A percentile compares a stretch with the other conserved stretches of the same genome.
These are phyloP conservation scores for Apodemia duryi DNA, from an alignment of 2,888 invertebrate species.

Conservation along the genomic window DNA sequence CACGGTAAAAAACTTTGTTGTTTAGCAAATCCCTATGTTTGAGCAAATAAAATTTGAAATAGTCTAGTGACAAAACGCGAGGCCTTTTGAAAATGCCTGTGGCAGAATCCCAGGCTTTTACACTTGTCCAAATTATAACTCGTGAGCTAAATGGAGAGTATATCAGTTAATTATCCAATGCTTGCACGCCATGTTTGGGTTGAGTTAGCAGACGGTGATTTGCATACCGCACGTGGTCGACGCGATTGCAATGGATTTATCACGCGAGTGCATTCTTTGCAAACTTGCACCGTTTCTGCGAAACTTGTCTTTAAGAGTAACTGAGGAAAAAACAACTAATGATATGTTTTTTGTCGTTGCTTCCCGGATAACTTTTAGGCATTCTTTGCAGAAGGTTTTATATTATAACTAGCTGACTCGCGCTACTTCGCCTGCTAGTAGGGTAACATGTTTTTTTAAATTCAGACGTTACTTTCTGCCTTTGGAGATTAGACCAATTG, in stretches of 20 bases:
- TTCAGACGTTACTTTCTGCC: too few species aligned
- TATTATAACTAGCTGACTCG: neutral
- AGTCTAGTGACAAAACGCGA: constrained; percentile 10
- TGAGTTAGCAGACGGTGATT: constrained; percentile 20
- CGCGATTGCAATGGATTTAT: constrained; percentile 19
- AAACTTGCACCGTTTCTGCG: neutral
- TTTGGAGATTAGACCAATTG: too few species aligned
- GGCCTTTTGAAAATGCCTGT: constrained; percentile 31
- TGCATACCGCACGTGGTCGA: constrained; percentile 27
- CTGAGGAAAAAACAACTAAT: neutral
- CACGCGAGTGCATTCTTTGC: constrained; percentile 22
- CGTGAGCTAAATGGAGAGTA: constrained; percentile 28
- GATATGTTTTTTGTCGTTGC: neutral
- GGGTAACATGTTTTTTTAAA: too few species aligned
- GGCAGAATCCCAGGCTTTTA: constrained; percentile 31
- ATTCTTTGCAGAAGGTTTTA: neutral
- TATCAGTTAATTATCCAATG: constrained; percentile 28
- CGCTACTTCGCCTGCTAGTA: too few species aligned
- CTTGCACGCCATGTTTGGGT: constrained; percentile 26
- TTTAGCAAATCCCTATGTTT: neutral
- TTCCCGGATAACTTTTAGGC: neutral
- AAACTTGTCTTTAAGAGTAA: neutral
- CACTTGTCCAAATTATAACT: constrained; percentile 24
- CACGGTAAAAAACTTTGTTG: too few species aligned
- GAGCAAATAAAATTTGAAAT: neutral